Conservation (phyloP, 2,797 vertebrate species). For the Eospalax fontanierii region DNA sequence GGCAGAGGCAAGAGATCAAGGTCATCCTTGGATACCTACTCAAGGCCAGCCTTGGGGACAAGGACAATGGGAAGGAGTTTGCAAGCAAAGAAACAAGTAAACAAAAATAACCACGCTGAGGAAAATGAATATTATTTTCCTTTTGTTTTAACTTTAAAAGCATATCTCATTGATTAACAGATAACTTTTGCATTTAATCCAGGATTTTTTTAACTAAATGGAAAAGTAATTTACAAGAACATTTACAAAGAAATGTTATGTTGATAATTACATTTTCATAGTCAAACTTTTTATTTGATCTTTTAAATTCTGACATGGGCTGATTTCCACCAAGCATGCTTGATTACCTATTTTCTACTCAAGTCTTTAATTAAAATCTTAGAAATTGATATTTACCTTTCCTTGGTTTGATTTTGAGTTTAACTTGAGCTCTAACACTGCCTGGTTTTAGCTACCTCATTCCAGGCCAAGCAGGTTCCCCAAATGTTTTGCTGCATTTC, state of each 20-base stretch:
- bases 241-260: slow-evolving; percentile 58
- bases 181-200: slow-evolving; percentile 55
- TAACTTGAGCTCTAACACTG: slow-evolving; percentile 26
- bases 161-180: slow-evolving; percentile 52
- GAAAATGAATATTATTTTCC: slow-evolving; percentile 55
- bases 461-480: neutral
- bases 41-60: neutral
- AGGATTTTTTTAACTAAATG: slow-evolving; percentile 39
- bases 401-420: neutral
- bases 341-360: slow-evolving; percentile 12
- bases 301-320: slow-evolving; percentile 50
- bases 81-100: neutral
- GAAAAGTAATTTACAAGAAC: slow-evolving; percentile 64
- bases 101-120: neutral
- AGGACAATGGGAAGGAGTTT: neutral
- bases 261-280: slow-evolving; percentile 66
- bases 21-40: neutral
- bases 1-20: neutral
- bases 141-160: slow-evolving; percentile 58
- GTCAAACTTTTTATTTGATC: slow-evolving; percentile 53
- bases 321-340: slow-evolving; percentile 19
- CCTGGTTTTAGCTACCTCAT: slow-evolving; percentile 12
- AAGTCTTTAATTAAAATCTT: slow-evolving; percentile 43
- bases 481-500: slow-evolving; percentile 21
- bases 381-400: neutral